Evolutionary conservation across 2,797 vertebrate genomes (phyloP).

Genomic region (Cyclura pinguis): DNA sequence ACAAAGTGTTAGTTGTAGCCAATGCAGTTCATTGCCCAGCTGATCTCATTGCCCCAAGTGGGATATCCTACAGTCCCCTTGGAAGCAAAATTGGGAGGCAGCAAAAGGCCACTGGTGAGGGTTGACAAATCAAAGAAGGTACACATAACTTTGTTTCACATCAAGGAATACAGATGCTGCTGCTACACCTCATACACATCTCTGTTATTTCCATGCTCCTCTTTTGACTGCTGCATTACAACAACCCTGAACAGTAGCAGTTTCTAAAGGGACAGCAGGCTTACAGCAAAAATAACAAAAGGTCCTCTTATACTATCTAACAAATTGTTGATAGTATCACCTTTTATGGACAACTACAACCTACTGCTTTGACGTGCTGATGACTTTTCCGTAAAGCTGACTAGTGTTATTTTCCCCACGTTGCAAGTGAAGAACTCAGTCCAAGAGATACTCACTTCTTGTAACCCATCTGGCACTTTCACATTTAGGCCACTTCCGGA

Average conservation of each 20-base stretch:
- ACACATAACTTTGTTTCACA: too few species aligned
- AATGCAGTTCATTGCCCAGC: slow-evolving; percentile 29
- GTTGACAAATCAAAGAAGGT: not conserved
- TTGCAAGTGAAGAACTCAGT: not conserved
- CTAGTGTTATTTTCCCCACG: not conserved
- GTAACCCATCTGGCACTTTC: not conserved
- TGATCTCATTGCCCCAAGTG: slow-evolving; percentile 7
- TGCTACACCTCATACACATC: not conserved
- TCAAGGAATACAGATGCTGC: not conserved
- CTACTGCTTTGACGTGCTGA: too few species aligned
- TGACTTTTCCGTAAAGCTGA: too few species aligned
- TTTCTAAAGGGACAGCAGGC: not conserved
- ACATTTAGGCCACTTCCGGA: too few species aligned
- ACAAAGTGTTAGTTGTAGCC: slow-evolving; percentile 39
- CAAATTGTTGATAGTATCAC: not conserved
- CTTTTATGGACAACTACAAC: not conserved
- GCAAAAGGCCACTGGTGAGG: not conserved
- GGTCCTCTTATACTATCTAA: not conserved
- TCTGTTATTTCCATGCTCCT: not conserved
- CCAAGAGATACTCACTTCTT: not conserved
- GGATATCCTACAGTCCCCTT: not conserved
- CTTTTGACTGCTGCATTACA: not conserved
- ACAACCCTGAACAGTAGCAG: not conserved
- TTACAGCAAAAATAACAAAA: not conserved
- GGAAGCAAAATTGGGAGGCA: too few species aligned